Base-by-base conservation (phyloP, 2,113 vertebrate species). In the Sceloporus undulatus region DNA sequence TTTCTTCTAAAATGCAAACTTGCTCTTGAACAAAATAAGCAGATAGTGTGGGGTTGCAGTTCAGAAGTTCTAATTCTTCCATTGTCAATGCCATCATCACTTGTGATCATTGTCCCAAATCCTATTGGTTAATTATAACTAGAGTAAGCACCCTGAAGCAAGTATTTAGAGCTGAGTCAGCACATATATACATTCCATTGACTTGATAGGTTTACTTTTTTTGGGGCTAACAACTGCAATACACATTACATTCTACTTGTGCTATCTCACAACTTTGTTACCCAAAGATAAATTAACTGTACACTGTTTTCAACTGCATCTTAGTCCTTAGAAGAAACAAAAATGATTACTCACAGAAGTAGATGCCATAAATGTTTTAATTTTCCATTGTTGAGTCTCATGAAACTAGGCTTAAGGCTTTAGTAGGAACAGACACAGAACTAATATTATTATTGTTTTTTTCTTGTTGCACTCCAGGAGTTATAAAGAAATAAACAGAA, bases 301-400 rank as follows among this genome's bases (percentile, higher is more conserved):
- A 40, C 5, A 5, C 90, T 84, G 79, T 88, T 87, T 95, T 95
- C 92, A 92, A 89, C 84, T 90, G 94, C 88, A 91, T 94, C 93
- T 94, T 59, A 84, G 90, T n/a, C 85, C 91, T 91, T 91, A n/a
- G n/a, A n/a, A n/a, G 91, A 93, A 89, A 91, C 54, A 77, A 88
- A 80, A 93, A 93, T 48, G 42, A 48, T 3, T 84, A 91, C 91
- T 91, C 70, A 86, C 21, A 89, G 66, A 86, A 93, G 86, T 90
- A 88, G 91, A n/a, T 90, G 65, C 86, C 34, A 84, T 92, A 16
- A 82, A 87, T 23, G 1, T 92, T 94, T 91, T 85, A 76, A 80
- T 79, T 85, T 59, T 73, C 92, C 93, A 92, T 93, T 93, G 92
- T 94, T 93, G 92, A 93, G 94, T 93, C 93, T 93, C 85, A 75